phyloP scores from a whole-genome alignment of 2,888 invertebrate species.

The Leucophenga montana region DNA sequence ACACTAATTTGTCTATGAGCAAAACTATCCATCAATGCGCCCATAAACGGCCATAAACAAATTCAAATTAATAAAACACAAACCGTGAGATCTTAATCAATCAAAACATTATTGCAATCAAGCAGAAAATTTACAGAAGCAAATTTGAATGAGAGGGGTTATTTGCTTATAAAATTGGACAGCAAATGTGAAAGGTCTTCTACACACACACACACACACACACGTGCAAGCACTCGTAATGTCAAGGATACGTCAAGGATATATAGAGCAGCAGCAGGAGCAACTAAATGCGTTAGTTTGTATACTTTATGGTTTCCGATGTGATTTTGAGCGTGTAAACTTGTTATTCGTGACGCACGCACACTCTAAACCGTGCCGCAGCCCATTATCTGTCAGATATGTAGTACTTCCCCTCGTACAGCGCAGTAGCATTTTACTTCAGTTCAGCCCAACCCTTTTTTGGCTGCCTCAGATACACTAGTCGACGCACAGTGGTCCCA shows the following conservation, averaged over 20 bases:
- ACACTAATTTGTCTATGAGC: background rate
- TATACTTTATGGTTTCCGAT: slow-evolving; percentile 62
- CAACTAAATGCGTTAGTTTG: slow-evolving; percentile 20
- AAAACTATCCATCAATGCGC: background rate
- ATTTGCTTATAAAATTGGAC: background rate
- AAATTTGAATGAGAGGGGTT: slow-evolving; percentile 51
- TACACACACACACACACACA: slow-evolving; percentile 34
- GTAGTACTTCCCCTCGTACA: background rate
- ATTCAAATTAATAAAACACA: slow-evolving; percentile 41
- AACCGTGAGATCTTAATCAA: slow-evolving; percentile 64
- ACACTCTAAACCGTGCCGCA: background rate
- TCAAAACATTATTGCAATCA: slow-evolving; percentile 53
- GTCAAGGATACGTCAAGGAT: slow-evolving; percentile 51
- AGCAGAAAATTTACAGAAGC: slow-evolving; percentile 61
- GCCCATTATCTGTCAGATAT: too few species aligned
- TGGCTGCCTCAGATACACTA: too few species aligned
- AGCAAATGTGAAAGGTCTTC: slow-evolving; percentile 46
- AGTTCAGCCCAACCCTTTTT: slow-evolving; percentile 21
- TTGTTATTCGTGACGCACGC: slow-evolving; percentile 44
- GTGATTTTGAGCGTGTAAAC: slow-evolving; percentile 58
- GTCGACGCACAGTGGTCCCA: too few species aligned
- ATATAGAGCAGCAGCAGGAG: background rate
- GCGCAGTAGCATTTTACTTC: background rate
- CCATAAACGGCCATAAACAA: slow-evolving; percentile 12
- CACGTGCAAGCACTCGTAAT: slow-evolving; percentile 60